These are phyloP conservation scores for Coptodon bakossiorum DNA, from an alignment of 2,113 vertebrate genomes.

Conservation along the genomic window DNA sequence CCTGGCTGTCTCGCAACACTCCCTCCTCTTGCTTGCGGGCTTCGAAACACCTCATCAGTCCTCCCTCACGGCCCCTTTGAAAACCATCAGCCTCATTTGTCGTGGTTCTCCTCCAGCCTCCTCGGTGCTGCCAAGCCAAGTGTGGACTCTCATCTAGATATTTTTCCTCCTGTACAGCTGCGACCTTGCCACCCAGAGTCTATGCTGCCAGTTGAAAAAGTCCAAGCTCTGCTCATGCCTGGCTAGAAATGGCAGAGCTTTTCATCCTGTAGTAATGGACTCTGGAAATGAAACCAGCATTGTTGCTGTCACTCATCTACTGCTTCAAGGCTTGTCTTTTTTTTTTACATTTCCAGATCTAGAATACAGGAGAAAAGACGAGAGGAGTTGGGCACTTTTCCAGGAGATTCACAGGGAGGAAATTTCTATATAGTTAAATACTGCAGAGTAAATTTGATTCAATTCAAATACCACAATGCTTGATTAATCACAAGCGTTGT, in stretches of 20 bases:
- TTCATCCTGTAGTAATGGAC: not conserved
- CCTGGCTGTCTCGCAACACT: constrained; percentile 60
- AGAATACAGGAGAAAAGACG: not conserved
- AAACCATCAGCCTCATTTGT: not conserved
- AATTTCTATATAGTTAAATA: not conserved
- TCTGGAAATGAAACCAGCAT: constrained; percentile 23
- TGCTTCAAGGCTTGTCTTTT: not conserved
- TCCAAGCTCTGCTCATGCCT: constrained; percentile 64
- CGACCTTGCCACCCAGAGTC: constrained; percentile 41
- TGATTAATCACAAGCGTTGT: not conserved
- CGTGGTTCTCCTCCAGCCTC: constrained; percentile 7
- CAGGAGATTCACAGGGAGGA: not conserved
- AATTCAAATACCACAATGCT: not conserved
- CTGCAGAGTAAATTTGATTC: not conserved
- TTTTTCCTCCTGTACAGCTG: constrained; percentile 24
- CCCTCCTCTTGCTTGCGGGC: constrained; percentile 56
- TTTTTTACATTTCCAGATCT: constrained; percentile 1
- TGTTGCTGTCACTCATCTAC: not conserved
- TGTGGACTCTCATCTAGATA: constrained; percentile 25
- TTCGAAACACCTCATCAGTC: constrained; percentile 57
- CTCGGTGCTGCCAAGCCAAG: constrained; percentile 8
- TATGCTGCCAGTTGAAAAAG: constrained; percentile 50
- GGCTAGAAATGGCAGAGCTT: constrained; percentile 41
- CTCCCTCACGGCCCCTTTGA: not conserved
- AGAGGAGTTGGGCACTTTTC: not conserved